These are phyloP conservation scores for Heterodera carotae DNA, from an alignment of 1,140 invertebrate genomes.

Conservation along the genomic window DNA sequence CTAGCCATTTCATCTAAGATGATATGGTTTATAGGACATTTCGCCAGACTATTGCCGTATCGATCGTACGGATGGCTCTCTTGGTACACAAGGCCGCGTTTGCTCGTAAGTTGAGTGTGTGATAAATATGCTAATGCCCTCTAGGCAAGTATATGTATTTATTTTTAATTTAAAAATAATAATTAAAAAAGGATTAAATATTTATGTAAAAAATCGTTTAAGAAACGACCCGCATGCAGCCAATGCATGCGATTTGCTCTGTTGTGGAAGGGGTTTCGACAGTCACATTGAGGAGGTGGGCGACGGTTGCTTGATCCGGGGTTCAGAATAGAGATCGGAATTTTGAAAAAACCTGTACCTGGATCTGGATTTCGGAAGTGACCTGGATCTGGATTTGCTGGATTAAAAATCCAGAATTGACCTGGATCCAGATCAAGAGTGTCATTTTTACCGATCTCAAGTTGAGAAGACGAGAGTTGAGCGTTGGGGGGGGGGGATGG, in stretches of 20 bases:
- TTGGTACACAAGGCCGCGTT: constrained; percentile 74
- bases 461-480: no score
- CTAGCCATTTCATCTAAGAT: not conserved
- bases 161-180: constrained; percentile 30
- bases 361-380: no score
- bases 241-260: constrained; percentile 69
- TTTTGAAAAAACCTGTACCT: no score
- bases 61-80: constrained; percentile 44
- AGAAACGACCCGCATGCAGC: constrained; percentile 64
- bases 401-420: no score
- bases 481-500: no score
- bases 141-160: no score
- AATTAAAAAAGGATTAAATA: constrained; percentile 21
- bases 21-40: constrained; percentile 71
- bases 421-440: no score
- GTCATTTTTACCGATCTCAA: no score
- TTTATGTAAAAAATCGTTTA: constrained; percentile 32
- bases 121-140: no score
- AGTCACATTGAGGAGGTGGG: constrained; percentile 63
- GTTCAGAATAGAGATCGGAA: no score
- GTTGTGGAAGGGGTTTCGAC: constrained; percentile 70
- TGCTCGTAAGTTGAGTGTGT: constrained; percentile 67
- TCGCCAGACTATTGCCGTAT: constrained; percentile 87
- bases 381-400: no score
- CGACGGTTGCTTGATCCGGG: no score